Evolutionary conservation across 2,888 invertebrate species (phyloP).

Genomic region (Mesodorylaimus sp.): DNA sequence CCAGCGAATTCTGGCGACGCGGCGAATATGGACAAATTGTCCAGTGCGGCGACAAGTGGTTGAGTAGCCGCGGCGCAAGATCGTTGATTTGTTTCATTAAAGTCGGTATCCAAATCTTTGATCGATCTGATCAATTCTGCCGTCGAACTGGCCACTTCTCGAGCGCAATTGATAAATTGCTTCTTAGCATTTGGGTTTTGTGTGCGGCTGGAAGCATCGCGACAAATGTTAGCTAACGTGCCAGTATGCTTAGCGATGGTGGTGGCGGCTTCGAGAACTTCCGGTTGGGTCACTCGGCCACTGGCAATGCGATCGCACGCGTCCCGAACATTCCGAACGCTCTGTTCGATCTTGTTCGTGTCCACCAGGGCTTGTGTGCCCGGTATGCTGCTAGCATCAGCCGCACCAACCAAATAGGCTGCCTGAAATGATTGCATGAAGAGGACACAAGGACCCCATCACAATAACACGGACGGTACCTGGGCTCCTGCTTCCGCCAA

Average conservation of each 20-base stretch:
- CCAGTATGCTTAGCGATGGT: slow-evolving; percentile 60
- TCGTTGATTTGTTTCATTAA: slow-evolving; percentile 33
- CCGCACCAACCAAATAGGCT: slow-evolving; percentile 79
- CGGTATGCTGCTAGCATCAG: slow-evolving; percentile 69
- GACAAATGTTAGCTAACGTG: slow-evolving; percentile 79
- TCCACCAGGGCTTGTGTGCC: slow-evolving; percentile 74
- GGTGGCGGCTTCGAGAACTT: slow-evolving; percentile 8
- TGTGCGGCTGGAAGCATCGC: slow-evolving; percentile 73
- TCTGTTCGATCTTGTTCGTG: slow-evolving; percentile 64
- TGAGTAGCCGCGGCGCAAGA: slow-evolving; percentile 47
- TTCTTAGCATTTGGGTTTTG: slow-evolving; percentile 74
- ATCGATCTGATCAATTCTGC: slow-evolving; percentile 59
- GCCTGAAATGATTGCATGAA: too few species aligned
- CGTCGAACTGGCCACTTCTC: slow-evolving; percentile 88
- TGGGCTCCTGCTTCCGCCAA: slow-evolving; percentile 75
- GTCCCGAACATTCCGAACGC: slow-evolving; percentile 68
- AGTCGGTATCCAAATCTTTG: slow-evolving; percentile 52
- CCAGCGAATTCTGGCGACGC: slow-evolving; percentile 80
- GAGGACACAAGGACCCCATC: neutral
- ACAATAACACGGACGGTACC: neutral
- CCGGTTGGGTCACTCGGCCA: slow-evolving; percentile 1
- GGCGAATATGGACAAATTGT: slow-evolving; percentile 74
- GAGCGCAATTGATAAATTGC: slow-evolving; percentile 90
- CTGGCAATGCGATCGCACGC: slow-evolving; percentile 45
- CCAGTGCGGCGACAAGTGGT: slow-evolving; percentile 71